Conservation (phyloP, 1,140 invertebrate species). For the Apis dorsata region DNA sequence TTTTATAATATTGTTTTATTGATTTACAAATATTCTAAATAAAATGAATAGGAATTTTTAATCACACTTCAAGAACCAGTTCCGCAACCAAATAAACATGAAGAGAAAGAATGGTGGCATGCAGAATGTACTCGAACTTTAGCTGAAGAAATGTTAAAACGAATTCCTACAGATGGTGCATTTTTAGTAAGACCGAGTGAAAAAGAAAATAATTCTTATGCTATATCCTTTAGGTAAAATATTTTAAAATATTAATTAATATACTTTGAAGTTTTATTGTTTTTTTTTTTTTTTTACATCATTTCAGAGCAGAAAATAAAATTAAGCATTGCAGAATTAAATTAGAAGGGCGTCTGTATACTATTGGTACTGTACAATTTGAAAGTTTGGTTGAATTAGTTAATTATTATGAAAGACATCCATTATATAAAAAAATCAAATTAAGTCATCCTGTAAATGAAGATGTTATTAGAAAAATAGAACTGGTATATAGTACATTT, state of each 20-base stretch:
- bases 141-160: constrained; percentile 92
- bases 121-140: constrained; percentile 87
- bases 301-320: constrained; percentile 90
- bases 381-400: constrained; percentile 96
- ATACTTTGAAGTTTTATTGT: neutral
- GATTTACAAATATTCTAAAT: constrained; percentile 5
- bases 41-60: constrained; percentile 85
- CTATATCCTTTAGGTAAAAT: constrained; percentile 95
- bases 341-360: constrained; percentile 93
- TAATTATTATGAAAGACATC: constrained; percentile 93
- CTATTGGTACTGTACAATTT: constrained; percentile 94
- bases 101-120: constrained; percentile 97
- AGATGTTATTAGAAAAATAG: constrained; percentile 84
- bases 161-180: constrained; percentile 92
- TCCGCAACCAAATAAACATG: constrained; percentile 96
- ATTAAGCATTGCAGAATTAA: constrained; percentile 98
- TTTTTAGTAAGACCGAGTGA: constrained; percentile 95
- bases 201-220: constrained; percentile 91
- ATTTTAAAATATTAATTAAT: neutral
- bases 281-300: constrained; percentile 11
- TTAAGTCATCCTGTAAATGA: constrained; percentile 93
- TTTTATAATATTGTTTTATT: neutral
- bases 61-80: constrained; percentile 94
- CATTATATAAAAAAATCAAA: constrained; percentile 94
- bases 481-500: constrained; percentile 81